Conservation (phyloP, 2,888 invertebrate species). For the Apotomis turbidana region DNA sequence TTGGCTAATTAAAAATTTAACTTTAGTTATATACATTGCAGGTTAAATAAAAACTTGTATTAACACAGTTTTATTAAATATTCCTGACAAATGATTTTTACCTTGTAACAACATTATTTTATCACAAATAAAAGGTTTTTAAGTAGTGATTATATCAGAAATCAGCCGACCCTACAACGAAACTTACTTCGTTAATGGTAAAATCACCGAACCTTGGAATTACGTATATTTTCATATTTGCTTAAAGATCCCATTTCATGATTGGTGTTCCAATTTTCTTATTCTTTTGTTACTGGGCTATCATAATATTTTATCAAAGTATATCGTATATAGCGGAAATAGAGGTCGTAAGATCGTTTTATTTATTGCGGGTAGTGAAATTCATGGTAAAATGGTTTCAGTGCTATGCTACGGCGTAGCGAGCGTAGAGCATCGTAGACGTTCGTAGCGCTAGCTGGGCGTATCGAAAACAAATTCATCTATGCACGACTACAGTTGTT, state of each 20-base stretch:
- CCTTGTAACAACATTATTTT: background rate
- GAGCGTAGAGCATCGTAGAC: slow-evolving; percentile 5
- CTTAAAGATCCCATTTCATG: background rate
- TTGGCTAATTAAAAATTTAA: too few relatives aligned
- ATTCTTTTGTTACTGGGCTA: slow-evolving; percentile 9
- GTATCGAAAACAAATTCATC: background rate
- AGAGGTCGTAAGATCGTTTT: slow-evolving; percentile 17
- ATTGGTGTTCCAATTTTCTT: slow-evolving; percentile 21
- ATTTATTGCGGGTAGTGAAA: slow-evolving; percentile 19
- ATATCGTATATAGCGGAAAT: slow-evolving; percentile 16
- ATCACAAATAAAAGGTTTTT: slow-evolving; percentile 11
- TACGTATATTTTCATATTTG: background rate
- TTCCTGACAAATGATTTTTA: too few relatives aligned
- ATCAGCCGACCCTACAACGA: slow-evolving; percentile 8
- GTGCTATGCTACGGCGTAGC: slow-evolving; percentile 14
- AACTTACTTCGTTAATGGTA: slow-evolving; percentile 21
- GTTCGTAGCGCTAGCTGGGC: slow-evolving; percentile 10
- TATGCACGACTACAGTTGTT: background rate
- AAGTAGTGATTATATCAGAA: slow-evolving; percentile 15
- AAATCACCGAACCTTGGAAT: slow-evolving; percentile 10
- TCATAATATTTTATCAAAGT: slow-evolving; percentile 12
- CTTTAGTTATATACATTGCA: too few relatives aligned
- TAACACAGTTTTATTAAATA: too few relatives aligned
- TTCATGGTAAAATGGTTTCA: background rate
- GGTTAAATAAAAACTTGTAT: too few relatives aligned